Base-by-base conservation (phyloP, 2,888 invertebrate genomes). In the Calameuta pallipes region DNA sequence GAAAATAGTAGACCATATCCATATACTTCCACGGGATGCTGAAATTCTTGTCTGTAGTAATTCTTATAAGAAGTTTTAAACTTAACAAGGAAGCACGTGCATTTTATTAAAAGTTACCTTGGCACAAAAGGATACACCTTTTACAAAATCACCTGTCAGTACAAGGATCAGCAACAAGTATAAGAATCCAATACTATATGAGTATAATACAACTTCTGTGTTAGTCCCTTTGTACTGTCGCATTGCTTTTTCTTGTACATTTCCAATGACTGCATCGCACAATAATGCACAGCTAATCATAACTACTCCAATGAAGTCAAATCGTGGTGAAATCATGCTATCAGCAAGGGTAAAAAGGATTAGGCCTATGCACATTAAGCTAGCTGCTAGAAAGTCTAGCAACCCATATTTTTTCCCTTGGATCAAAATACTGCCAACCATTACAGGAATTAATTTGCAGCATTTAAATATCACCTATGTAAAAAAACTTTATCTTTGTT, bases 171-270 rank as follows among this genome's bases (percentile, higher is more conserved):
- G 87, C 75, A 97, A 92, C 75, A 99, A 93, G 91, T 98, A 98
- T 0, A 95, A 84, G 89, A 96, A 96, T 6, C 97, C 99, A 84
- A 99, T 94, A 0, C 95, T 95, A 91, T 98, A 99, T 0, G 98
- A 98, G 89, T 97, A 98, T 77, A 97, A 93, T 0, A 98, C 98
- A 75, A 99, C 96, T 93, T 99, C 98, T 82, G 96, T 96, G 91
- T 97, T 98, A 0, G 96, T 93, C 0, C 97, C 97, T 81, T 95
- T 94, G 89, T 95, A 94, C 81, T 94, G 94, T 87, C 96, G 97
- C 96, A 99, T 98, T 0, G 96, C 95, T 90, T 98, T 98, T 91
- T 99, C 99, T 92, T 99, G 99, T 0, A 98, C 96, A 92, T 99
- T 99, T 33, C 99, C 99, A 83, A 99, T 98, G 13, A 97, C 94